Evolutionary conservation across 1,140 invertebrate species (phyloP).

Genomic region (Charaxes varanes): DNA sequence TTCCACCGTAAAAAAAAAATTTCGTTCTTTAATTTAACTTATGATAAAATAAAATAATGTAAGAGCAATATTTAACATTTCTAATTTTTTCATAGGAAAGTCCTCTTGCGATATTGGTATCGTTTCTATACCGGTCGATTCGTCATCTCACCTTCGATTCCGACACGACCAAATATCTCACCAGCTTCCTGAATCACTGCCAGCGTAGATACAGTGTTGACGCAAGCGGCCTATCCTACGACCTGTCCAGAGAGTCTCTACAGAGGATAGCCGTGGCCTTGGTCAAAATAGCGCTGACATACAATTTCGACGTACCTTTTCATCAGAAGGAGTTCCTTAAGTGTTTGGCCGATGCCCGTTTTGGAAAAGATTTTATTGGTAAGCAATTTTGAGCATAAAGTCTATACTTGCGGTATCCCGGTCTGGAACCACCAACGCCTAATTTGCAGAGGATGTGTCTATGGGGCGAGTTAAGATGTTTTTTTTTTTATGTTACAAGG

Average conservation of each 20-base stretch:
- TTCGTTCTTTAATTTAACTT: too few species aligned
- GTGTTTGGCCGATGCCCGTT: conserved; percentile 65
- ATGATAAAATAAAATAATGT: too few species aligned
- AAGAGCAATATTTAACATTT: conserved; percentile 4
- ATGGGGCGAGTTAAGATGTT: too few species aligned
- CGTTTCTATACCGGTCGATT: conserved; percentile 57
- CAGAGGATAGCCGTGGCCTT: conserved; percentile 68
- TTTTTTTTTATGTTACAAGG: too few species aligned
- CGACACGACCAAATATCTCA: conserved; percentile 39
- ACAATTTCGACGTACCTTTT: conserved; percentile 72
- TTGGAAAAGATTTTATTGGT: conserved; percentile 75
- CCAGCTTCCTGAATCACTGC: conserved; percentile 45
- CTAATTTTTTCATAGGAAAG: conserved; percentile 70
- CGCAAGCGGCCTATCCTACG: conserved; percentile 63
- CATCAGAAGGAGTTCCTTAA: conserved; percentile 75
- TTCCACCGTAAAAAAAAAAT: too few species aligned
- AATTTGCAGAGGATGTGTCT: too few species aligned
- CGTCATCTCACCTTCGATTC: conserved; percentile 39
- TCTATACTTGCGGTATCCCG: too few species aligned
- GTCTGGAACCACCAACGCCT: too few species aligned
- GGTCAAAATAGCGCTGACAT: conserved; percentile 70
- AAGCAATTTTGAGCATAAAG: too few species aligned
- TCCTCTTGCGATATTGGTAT: conserved; percentile 73
- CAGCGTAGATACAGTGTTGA: conserved; percentile 55
- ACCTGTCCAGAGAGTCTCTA: conserved; percentile 67